Percentiles rank a stretch among this genome's conserved stretches.
Evolutionary conservation across 2,888 invertebrate species (phyloP).

Genomic region (Eupithecia inturbata): DNA sequence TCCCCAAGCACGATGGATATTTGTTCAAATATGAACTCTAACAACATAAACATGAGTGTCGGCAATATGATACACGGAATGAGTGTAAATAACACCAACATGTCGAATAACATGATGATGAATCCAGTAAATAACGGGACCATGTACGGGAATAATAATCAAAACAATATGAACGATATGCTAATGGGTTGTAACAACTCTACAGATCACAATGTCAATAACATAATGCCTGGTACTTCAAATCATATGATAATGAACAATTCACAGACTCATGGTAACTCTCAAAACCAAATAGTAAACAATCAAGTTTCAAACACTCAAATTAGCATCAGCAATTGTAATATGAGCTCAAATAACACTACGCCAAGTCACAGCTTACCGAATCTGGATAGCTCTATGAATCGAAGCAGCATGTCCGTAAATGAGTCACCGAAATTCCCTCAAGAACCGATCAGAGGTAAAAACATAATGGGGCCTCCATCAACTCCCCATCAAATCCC

Average conservation of each 20-base stretch:
- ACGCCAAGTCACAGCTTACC: constrained; percentile 64
- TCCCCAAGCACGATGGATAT: constrained; percentile 74
- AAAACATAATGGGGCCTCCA: constrained; percentile 74
- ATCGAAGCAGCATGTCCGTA: constrained; percentile 64
- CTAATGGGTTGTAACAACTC: constrained; percentile 75
- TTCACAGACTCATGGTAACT: constrained; percentile 65
- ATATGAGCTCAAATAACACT: constrained; percentile 66
- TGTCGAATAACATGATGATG: constrained; percentile 75
- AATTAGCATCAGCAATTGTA: constrained; percentile 77
- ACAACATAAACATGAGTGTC: constrained; percentile 67
- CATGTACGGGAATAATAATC: constrained; percentile 66
- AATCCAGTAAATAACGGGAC: constrained; percentile 66
- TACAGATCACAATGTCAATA: constrained; percentile 70
- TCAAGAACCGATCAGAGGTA: constrained; percentile 73
- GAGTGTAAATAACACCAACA: constrained; percentile 68
- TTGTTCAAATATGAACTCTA: constrained; percentile 70
- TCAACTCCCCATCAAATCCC: constrained; percentile 61
- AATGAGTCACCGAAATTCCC: constrained; percentile 72
- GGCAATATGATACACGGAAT: constrained; percentile 75
- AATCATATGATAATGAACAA: constrained; percentile 78
- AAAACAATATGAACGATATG: constrained; percentile 71
- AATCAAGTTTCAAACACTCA: constrained; percentile 66
- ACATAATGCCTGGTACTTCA: constrained; percentile 64
- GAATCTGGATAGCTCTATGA: constrained; percentile 70
- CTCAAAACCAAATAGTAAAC: constrained; percentile 68